Evolutionary conservation across 2,888 invertebrate species (phyloP).

Genomic region (Cephus sareptanus): DNA sequence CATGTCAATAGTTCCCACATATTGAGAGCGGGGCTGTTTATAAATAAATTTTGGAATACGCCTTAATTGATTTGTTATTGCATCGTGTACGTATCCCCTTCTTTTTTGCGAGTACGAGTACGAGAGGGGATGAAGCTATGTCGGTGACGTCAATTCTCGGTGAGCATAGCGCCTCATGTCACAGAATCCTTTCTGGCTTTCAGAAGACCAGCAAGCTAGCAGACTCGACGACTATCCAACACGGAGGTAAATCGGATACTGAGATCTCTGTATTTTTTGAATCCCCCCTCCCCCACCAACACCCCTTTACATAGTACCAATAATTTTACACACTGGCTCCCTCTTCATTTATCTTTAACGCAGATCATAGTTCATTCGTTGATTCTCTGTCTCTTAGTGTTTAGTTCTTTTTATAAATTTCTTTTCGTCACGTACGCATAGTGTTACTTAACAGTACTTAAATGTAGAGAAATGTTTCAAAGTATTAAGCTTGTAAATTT

Average conservation of each 20-base stretch:
- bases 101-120: neutral
- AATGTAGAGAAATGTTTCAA: neutral
- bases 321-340: neutral
- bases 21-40: neutral
- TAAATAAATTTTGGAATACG: neutral
- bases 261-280: neutral
- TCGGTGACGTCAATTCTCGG: constrained; percentile 9
- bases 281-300: neutral
- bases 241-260: neutral
- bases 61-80: constrained; percentile 1
- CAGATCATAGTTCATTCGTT: neutral
- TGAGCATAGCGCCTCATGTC: neutral
- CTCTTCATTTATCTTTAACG: neutral
- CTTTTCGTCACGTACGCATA: neutral
- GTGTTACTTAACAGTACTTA: neutral
- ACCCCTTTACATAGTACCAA: neutral
- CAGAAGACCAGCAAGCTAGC: neutral
- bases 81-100: neutral
- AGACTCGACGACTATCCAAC: neutral
- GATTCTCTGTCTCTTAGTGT: neutral
- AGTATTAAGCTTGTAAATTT: neutral
- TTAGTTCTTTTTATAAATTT: neutral
- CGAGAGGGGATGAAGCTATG: constrained; percentile 3
- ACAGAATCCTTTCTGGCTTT: neutral
- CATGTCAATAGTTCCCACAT: neutral